phyloP scores from a whole-genome alignment of 2,113 vertebrate genomes.

The Mormyrus lacerda region DNA sequence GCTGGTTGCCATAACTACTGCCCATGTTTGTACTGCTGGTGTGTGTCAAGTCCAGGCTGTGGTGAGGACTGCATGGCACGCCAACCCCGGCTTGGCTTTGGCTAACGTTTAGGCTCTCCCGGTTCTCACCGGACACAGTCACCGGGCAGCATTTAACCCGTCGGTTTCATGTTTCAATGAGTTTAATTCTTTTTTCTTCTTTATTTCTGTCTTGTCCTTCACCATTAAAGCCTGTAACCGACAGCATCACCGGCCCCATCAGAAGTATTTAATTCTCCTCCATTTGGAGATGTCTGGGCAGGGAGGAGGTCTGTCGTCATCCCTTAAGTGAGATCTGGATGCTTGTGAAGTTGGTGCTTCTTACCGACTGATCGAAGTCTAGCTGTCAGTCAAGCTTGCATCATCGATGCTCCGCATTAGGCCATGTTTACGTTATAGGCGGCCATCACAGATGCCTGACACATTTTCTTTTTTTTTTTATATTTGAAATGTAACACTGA shows the following conservation, averaged over 20 bases:
- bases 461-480: not conserved
- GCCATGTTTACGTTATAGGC: not conserved
- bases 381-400: not conserved
- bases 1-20: constrained; percentile 45
- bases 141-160: not conserved
- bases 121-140: not conserved
- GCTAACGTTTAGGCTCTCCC: constrained; percentile 1
- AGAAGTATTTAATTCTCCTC: constrained; percentile 7
- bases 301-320: not conserved
- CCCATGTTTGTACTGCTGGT: constrained; percentile 37
- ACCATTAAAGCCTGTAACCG: not conserved
- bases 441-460: not conserved
- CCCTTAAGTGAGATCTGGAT: not conserved
- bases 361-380: not conserved
- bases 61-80: constrained; percentile 6
- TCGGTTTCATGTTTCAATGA: not conserved
- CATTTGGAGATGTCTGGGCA: constrained; percentile 29
- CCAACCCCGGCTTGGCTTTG: constrained; percentile 15
- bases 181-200: not conserved
- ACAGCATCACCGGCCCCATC: not conserved
- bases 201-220: not conserved
- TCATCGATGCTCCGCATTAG: not conserved
- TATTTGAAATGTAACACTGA: not conserved
- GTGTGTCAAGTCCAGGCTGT: constrained; percentile 23
- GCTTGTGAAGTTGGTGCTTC: not conserved